Percentiles rank a stretch among this genome's conserved stretches.
phyloP scores from a whole-genome alignment of 2,888 invertebrate species.

The Drosophila setosimentum region DNA sequence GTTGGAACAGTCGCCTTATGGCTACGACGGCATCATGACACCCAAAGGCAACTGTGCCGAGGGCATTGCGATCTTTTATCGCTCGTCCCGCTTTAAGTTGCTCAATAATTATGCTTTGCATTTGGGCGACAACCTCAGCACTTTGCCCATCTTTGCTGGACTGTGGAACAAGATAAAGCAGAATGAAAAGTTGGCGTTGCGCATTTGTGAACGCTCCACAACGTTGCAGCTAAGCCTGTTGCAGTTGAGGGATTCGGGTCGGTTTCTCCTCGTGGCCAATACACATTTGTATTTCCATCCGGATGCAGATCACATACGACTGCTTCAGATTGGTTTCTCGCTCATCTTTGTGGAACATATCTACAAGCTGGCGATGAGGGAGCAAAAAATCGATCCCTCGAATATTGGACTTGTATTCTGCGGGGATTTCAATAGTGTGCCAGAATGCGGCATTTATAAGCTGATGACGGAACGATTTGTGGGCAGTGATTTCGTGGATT shows the following conservation, averaged over 20 bases:
- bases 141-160: slow-evolving; percentile 86
- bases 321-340: slow-evolving; percentile 92
- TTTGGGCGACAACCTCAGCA: slow-evolving; percentile 87
- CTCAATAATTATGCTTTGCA: slow-evolving; percentile 87
- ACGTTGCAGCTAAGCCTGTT: slow-evolving; percentile 87
- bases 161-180: slow-evolving; percentile 88
- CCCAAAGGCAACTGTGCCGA: slow-evolving; percentile 92
- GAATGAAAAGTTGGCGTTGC: slow-evolving; percentile 87
- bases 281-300: slow-evolving; percentile 98
- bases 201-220: slow-evolving; percentile 89
- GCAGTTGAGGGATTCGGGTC: slow-evolving; percentile 86
- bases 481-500: slow-evolving; percentile 89
- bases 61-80: slow-evolving; percentile 93
- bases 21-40: slow-evolving; percentile 88
- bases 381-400: slow-evolving; percentile 75
- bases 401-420: slow-evolving; percentile 91
- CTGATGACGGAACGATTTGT: slow-evolving; percentile 90
- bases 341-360: slow-evolving; percentile 90
- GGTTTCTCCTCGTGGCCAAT: slow-evolving; percentile 91
- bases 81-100: slow-evolving; percentile 88
- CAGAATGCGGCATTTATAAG: slow-evolving; percentile 92
- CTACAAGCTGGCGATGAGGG: slow-evolving; percentile 79
- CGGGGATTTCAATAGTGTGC: slow-evolving; percentile 97
- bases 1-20: slow-evolving; percentile 85
- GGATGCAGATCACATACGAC: slow-evolving; percentile 94